These are phyloP conservation scores for Iphiclides podalirius DNA, from an alignment of 2,888 invertebrate species.

Conservation along the genomic window DNA sequence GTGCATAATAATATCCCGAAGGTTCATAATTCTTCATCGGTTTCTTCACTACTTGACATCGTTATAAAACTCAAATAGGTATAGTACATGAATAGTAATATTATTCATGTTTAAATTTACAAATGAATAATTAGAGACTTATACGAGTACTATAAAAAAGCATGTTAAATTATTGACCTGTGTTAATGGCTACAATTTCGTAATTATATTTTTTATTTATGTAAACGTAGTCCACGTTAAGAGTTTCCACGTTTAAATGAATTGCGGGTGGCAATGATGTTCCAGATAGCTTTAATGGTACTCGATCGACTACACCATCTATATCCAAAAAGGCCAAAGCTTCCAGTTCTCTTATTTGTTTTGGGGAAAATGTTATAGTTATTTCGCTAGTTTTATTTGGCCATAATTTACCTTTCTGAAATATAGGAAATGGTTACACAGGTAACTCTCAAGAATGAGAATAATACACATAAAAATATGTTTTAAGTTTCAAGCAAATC, in stretches of 20 bases:
- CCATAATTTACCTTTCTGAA: conserved; percentile 80
- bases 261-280: conserved; percentile 80
- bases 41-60: no score
- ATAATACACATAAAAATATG: not conserved
- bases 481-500: no score
- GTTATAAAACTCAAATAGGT: no score
- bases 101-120: no score
- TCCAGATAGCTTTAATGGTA: conserved; percentile 75
- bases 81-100: no score
- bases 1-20: no score
- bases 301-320: conserved; percentile 73
- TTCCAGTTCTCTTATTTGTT: conserved; percentile 69
- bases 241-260: conserved; percentile 73
- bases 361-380: conserved; percentile 78
- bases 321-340: conserved; percentile 80
- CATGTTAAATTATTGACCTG: conserved; percentile 52
- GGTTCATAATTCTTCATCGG: no score
- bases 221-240: conserved; percentile 80
- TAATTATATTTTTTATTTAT: conserved; percentile 80
- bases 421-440: no score
- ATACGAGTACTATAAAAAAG: no score
- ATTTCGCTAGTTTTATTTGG: conserved; percentile 76
- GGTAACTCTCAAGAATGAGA: not conserved
- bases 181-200: conserved; percentile 80
- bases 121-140: no score